Base-by-base conservation (phyloP, 1,140 invertebrate genomes). In the Physella acuta region DNA sequence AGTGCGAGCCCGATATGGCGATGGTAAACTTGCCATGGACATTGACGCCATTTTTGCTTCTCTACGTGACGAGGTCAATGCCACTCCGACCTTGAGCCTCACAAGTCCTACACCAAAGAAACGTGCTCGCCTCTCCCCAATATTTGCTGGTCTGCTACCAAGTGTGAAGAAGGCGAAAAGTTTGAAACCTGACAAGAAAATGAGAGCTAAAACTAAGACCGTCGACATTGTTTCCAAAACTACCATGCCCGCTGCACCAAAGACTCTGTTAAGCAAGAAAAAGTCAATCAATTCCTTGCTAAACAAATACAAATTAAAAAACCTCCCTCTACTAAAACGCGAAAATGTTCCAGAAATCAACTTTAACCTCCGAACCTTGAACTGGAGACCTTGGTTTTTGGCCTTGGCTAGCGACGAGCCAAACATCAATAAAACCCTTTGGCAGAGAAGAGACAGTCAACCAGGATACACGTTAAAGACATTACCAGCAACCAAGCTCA, bases 281-380 rank as follows among this genome's bases (percentile, higher is more conserved):
- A n/a, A n/a, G n/a, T n/a, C n/a, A n/a, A n/a, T n/a, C n/a, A n/a
- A n/a, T n/a, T 2, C 16, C 3, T 3, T 4, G 11, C 26, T 65
- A 11, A n/a, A 65, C 49, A 53, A 31, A 17, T 65, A 33, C 26
- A 65, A 53, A 30, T 14, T 20, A 3, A 34, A 26, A 26, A 65
- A 65, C 26, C 62, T 65, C 24, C 39, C 44, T n/a, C 62, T 51
- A 33, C 44, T 81, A 16, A 71, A 75, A 61, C 67, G 73, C 36
- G 51, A 66, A 49, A 71, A 39, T 55, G 71, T 59, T 56, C 74
- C 49, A 37, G 73, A n/a, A n/a, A n/a, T n/a, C n/a, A n/a, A n/a
- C n/a, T n/a, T n/a, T n/a, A n/a, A n/a, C n/a, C n/a, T n/a, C 61
- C 62, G 62, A 4, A 39, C 60, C 17, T 14, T 62, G 16, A 14